Conservation (phyloP, 2,797 vertebrate genomes). For the Liparis tanakae region DNA sequence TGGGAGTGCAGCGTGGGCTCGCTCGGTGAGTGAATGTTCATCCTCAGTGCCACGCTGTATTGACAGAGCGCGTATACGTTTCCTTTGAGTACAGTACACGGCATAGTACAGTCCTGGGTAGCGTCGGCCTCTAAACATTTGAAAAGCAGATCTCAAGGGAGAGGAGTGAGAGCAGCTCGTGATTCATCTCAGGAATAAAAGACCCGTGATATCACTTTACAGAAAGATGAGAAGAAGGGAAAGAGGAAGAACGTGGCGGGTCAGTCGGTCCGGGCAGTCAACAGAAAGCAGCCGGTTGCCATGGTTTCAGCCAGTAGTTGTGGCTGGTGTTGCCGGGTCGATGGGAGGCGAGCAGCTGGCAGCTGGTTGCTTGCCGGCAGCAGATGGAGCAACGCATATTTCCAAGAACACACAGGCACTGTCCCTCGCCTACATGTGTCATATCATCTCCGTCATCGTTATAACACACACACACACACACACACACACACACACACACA, state of each 20-base stretch:
- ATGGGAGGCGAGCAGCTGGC: slow-evolving; percentile 73
- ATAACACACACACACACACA: slow-evolving; percentile 32
- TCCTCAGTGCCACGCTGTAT: slow-evolving; percentile 27
- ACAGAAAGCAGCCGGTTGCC: slow-evolving; percentile 68
- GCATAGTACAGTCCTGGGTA: slow-evolving; percentile 1
- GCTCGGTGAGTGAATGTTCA: slow-evolving; percentile 29
- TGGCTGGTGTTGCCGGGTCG: slow-evolving; percentile 72
- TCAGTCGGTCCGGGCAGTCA: slow-evolving; percentile 54
- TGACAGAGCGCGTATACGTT: slow-evolving; percentile 28
- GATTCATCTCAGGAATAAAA: slow-evolving; percentile 26
- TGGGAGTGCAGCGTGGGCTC: slow-evolving; percentile 46
- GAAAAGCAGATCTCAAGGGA: slow-evolving; percentile 4
- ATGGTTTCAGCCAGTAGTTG: slow-evolving; percentile 73
- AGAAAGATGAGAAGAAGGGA: slow-evolving; percentile 30
- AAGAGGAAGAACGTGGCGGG: slow-evolving; percentile 20
- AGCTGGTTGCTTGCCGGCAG: slow-evolving; percentile 73
- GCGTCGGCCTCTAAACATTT: slow-evolving; percentile 22
- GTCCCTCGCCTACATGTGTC: slow-evolving; percentile 72
- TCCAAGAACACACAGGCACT: slow-evolving; percentile 71
- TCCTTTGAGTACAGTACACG: slow-evolving; percentile 13
- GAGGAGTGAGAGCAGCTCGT: slow-evolving; percentile 12
- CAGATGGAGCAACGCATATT: slow-evolving; percentile 78
- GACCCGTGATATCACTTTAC: slow-evolving; percentile 29
- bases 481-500: slow-evolving; percentile 14
- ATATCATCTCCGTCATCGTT: slow-evolving; percentile 64